Evolutionary conservation across 2,797 vertebrate species (phyloP), one percentile per base, ranked within the genome.

Genomic region (Myotis planiceps): DNA sequence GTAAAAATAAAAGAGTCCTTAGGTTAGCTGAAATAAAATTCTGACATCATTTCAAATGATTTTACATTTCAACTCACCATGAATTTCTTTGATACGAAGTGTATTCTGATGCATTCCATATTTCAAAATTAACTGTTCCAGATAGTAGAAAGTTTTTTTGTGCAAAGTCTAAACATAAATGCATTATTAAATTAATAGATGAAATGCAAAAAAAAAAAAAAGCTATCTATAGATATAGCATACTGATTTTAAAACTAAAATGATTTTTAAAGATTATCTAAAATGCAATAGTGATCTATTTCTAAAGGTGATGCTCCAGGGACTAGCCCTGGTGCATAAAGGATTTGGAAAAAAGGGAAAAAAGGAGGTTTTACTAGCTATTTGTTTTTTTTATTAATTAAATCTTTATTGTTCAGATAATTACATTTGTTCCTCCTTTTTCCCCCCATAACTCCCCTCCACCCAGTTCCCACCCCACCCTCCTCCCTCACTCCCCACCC

Each of bases 101-200:
- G 99, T 98, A 95, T 99, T 99, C 97, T 99, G 99, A 94, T 99
- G 99, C 92, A 99, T 99, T 97, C 99, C 99, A 96, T 99, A 99
- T 96, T 99, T 99, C 80, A 99, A 98, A 98, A 99, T 99, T 98
- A 99, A 98, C 98, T 99, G 99, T 95, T 99, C 99, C 97, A 99
- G 97, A 96, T 99, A 99, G 97, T 99, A 99, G 98, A 99, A 99
- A 0, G 99, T 99, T 98, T 99, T 99, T 98, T 99, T 99, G 98
- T 99, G 99, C 92, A 98, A 80, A 32, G 99, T 99, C 99, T 99
- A 97, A 95, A 98, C 34, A 58, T 42, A 88, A 34, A 69, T 83
- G 42, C 55, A 92, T 91, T 49, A 89, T 0, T 80, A 75, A 76
- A 79, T 37, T 27, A 97, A 34, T 86, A 49, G 6, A n/a, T 34